A percentile compares a stretch with the other conserved stretches of the same genome.
phyloP scores from a whole-genome alignment of 1,140 invertebrate genomes.

The Cyphomyrmex costatus region DNA sequence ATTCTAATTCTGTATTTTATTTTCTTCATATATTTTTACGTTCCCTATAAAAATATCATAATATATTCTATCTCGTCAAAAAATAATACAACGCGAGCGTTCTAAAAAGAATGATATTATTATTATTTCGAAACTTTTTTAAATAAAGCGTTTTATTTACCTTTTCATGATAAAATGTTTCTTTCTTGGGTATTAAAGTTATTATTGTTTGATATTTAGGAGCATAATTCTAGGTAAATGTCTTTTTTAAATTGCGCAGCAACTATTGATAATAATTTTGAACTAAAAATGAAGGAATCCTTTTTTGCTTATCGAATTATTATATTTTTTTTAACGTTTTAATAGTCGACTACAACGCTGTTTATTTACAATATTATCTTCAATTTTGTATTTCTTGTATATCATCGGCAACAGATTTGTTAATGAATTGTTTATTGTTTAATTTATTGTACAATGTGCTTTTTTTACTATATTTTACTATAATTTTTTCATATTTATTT shows the following conservation, averaged over 20 bases:
- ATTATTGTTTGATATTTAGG: background rate
- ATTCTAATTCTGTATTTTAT: background rate
- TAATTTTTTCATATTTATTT: background rate
- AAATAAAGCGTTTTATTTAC: background rate
- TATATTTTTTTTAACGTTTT: background rate
- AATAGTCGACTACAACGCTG: background rate
- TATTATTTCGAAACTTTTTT: background rate
- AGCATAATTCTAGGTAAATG: background rate
- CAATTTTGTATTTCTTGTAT: background rate
- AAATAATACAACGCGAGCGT: background rate
- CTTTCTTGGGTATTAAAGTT: background rate
- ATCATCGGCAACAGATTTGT: background rate
- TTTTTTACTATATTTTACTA: background rate
- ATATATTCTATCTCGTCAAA: background rate
- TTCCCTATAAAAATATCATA: background rate
- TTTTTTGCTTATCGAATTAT: background rate
- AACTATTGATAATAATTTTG: background rate
- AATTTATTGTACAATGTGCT: background rate
- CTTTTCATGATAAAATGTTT: background rate
- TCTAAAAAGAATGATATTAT: background rate
- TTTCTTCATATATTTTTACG: background rate
- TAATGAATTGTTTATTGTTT: background rate
- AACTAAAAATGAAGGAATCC: background rate
- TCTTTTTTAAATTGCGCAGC: background rate
- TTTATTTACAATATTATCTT: background rate